Evolutionary conservation across 1,140 invertebrate genomes (phyloP).

Genomic region (Agraylea sexmaculata): DNA sequence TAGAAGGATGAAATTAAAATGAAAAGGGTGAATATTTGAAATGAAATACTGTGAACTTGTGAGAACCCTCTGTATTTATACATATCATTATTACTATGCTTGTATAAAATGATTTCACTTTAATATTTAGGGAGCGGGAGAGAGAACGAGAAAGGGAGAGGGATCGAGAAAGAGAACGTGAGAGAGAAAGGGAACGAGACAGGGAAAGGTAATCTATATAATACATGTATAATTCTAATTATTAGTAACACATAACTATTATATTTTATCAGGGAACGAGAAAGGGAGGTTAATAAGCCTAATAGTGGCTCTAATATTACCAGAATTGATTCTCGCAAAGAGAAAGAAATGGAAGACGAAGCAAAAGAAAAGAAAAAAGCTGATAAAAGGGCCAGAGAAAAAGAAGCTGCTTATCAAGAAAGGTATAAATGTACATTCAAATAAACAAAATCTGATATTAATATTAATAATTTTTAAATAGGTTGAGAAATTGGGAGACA

Average conservation of each 20-base stretch:
- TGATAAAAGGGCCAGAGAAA: slow-evolving; percentile 83
- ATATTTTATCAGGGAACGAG: slow-evolving; percentile 22
- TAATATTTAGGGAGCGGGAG: slow-evolving; percentile 33
- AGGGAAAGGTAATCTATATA: slow-evolving; percentile 8
- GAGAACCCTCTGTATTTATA: no score
- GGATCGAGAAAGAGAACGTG: slow-evolving; percentile 43
- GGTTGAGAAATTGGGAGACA: slow-evolving; percentile 76
- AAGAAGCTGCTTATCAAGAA: slow-evolving; percentile 89
- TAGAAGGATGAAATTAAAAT: no score
- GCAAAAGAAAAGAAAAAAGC: slow-evolving; percentile 77
- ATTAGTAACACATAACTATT: no score
- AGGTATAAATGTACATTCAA: slow-evolving; percentile 33
- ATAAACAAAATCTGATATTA: background rate
- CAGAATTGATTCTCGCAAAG: slow-evolving; percentile 43
- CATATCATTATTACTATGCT: no score
- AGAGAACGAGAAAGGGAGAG: slow-evolving; percentile 41
- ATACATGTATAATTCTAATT: no score
- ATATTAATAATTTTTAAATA: slow-evolving; percentile 30
- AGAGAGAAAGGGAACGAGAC: slow-evolving; percentile 19
- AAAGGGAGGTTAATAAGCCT: slow-evolving; percentile 22
- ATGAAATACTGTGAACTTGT: no score
- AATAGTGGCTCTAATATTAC: slow-evolving; percentile 26
- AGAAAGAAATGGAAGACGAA: slow-evolving; percentile 86
- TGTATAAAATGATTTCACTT: no score
- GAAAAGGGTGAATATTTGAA: no score